A percentile compares a stretch with the other conserved stretches of the same genome.
These are phyloP conservation scores for Phrynocephalus vlangalii DNA, from an alignment of 2,797 vertebrate genomes.

Conservation along the genomic window DNA sequence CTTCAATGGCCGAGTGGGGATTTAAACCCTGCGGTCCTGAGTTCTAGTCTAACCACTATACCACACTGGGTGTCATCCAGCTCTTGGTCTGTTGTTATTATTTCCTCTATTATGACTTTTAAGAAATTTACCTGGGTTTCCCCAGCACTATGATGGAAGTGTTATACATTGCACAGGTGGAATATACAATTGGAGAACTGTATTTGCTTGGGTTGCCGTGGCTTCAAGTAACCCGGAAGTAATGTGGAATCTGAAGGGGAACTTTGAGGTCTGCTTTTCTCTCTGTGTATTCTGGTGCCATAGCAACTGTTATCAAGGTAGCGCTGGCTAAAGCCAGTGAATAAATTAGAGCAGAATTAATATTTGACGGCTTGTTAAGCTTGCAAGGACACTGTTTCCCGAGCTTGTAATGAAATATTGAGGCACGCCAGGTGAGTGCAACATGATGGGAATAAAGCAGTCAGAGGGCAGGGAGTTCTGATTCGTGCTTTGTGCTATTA, in stretches of 20 bases:
- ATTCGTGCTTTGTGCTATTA: neutral
- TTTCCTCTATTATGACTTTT: neutral
- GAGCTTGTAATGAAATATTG: neutral
- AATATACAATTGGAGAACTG: constrained; percentile 3
- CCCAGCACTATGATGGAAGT: neutral
- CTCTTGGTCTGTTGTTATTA: neutral
- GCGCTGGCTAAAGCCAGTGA: constrained; percentile 24
- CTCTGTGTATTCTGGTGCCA: constrained; percentile 34
- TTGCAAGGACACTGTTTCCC: neutral
- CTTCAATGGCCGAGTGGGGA: no score
- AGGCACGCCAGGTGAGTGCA: neutral
- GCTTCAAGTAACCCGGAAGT: constrained; percentile 49
- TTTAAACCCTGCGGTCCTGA: no score
- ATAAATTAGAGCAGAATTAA: constrained; percentile 20
- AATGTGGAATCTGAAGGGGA: constrained; percentile 23
- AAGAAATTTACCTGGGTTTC: neutral
- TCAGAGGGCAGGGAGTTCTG: neutral
- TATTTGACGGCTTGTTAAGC: constrained; percentile 1
- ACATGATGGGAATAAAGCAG: constrained; percentile 15
- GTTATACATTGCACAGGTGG: neutral
- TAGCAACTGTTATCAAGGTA: constrained; percentile 56
- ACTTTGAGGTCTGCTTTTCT: constrained; percentile 3
- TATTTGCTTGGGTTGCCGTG: constrained; percentile 52
- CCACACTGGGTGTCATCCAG: no score
- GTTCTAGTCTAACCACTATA: no score